Percentiles rank a stretch among this genome's conserved stretches.
These are phyloP conservation scores for Acrossocheilus fasciatus DNA, from an alignment of 2,797 vertebrate genomes.

Conservation along the genomic window DNA sequence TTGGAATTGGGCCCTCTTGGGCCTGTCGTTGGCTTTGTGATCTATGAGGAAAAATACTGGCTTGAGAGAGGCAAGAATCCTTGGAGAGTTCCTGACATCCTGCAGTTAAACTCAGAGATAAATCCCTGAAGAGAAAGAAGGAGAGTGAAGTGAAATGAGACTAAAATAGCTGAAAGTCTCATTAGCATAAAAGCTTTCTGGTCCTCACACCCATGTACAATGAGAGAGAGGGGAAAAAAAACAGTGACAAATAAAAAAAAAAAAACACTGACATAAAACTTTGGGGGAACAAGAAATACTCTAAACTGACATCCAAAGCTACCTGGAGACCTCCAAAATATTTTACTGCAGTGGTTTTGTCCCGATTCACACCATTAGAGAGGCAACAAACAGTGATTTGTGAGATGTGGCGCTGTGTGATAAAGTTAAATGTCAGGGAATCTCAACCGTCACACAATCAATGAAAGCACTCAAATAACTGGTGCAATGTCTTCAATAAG, in stretches of 20 bases:
- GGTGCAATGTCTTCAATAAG: not conserved
- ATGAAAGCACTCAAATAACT: not conserved
- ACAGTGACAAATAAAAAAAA: not conserved
- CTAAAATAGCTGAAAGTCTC: conserved; percentile 25
- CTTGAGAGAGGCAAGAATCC: conserved; percentile 27
- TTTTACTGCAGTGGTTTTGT: not conserved
- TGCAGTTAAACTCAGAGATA: conserved; percentile 25
- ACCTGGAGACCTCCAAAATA: not conserved
- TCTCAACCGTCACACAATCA: not conserved
- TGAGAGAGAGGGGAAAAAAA: not conserved
- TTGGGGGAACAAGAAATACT: not conserved
- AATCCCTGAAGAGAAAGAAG: conserved; percentile 19
- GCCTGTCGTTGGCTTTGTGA: not conserved
- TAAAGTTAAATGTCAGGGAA: conserved; percentile 16
- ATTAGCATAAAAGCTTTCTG: conserved; percentile 30
- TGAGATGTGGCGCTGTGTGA: not conserved
- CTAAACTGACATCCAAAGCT: not conserved
- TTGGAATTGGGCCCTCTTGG: conserved; percentile 23
- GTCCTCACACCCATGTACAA: not conserved
- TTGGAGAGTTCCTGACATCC: conserved; percentile 11
- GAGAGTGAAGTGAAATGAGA: conserved; percentile 6
- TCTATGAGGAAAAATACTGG: conserved; percentile 2
- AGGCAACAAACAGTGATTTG: not conserved
- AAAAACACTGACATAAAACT: not conserved
- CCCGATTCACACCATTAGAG: not conserved